phyloP scores from a whole-genome alignment of 2,113 vertebrate species.

The Meriones unguiculatus region DNA sequence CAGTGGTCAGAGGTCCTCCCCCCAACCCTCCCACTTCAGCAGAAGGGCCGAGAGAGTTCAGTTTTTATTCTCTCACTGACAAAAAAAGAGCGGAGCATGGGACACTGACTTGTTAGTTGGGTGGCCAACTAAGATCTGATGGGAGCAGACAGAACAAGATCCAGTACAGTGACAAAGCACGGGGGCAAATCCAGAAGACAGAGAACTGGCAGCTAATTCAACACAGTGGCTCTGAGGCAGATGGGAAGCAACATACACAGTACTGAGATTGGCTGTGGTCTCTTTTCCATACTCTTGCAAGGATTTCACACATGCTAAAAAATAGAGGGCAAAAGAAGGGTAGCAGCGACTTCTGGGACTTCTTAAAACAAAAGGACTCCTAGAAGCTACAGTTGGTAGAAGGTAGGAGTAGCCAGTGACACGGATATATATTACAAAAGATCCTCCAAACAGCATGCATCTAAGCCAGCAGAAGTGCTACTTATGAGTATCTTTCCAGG shows the following conservation, averaged over 20 bases:
- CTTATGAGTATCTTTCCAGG: conserved; percentile 5
- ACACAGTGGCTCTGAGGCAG: conserved; percentile 57
- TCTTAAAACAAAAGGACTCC: conserved; percentile 39
- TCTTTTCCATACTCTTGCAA: conserved; percentile 42
- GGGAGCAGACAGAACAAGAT: conserved; percentile 77
- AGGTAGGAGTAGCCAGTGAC: conserved; percentile 19
- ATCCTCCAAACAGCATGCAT: conserved; percentile 41
- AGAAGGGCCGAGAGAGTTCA: conserved; percentile 74
- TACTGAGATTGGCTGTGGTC: conserved; percentile 77
- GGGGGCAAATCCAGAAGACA: conserved; percentile 75
- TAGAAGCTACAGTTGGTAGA: conserved; percentile 58
- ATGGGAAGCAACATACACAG: conserved; percentile 69
- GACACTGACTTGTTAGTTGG: conserved; percentile 76
- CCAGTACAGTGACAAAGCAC: conserved; percentile 70
- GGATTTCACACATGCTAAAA: conserved; percentile 68
- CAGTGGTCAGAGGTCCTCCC: conserved; percentile 74
- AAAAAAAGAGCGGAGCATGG: conserved; percentile 20
- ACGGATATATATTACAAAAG: conserved; percentile 25
- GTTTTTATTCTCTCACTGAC: conserved; percentile 62
- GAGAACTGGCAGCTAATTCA: conserved; percentile 65
- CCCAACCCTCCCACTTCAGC: conserved; percentile 64
- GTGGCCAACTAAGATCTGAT: conserved; percentile 69
- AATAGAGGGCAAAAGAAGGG: conserved; percentile 42
- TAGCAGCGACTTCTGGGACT: conserved; percentile 46
- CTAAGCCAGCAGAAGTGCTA: conserved; percentile 24